phyloP scores from a whole-genome alignment of 2,113 vertebrate genomes.

The Periophthalmodon schlosseri region DNA sequence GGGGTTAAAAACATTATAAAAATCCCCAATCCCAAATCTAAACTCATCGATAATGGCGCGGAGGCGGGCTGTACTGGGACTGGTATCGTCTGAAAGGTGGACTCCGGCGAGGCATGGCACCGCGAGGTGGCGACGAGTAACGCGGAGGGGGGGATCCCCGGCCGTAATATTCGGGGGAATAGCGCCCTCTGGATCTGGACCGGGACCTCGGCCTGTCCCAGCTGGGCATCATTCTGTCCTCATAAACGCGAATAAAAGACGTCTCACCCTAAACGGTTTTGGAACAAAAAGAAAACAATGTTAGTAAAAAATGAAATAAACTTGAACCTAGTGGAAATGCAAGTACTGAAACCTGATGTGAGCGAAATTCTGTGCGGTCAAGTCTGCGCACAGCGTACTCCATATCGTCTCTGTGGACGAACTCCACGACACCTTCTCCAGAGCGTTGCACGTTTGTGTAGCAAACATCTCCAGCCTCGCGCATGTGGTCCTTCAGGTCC shows the following conservation, averaged over 20 bases:
- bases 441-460: conserved; percentile 86
- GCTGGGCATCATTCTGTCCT: conserved; percentile 83
- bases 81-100: conserved; percentile 74
- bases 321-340: not conserved
- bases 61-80: conserved; percentile 74
- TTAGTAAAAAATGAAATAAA: not conserved
- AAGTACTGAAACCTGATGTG: conserved; percentile 78
- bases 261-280: conserved; percentile 83
- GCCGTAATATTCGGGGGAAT: conserved; percentile 83
- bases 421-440: conserved; percentile 85
- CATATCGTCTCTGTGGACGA: conserved; percentile 88
- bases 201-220: conserved; percentile 87
- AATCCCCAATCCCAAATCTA: conserved; percentile 26
- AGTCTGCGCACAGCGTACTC: conserved; percentile 83
- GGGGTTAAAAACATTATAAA: conserved; percentile 49
- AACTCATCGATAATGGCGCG: conserved; percentile 79
- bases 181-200: conserved; percentile 88
- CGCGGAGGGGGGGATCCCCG: conserved; percentile 84
- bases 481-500: conserved; percentile 88
- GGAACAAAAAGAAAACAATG: not conserved
- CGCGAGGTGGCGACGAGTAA: conserved; percentile 85
- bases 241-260: conserved; percentile 86
- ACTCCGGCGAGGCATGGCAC: conserved; percentile 78
- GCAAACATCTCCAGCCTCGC: conserved; percentile 86
- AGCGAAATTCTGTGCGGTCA: conserved; percentile 85